phyloP scores from a whole-genome alignment of 2,113 vertebrate species.

The Tenrec ecaudatus region DNA sequence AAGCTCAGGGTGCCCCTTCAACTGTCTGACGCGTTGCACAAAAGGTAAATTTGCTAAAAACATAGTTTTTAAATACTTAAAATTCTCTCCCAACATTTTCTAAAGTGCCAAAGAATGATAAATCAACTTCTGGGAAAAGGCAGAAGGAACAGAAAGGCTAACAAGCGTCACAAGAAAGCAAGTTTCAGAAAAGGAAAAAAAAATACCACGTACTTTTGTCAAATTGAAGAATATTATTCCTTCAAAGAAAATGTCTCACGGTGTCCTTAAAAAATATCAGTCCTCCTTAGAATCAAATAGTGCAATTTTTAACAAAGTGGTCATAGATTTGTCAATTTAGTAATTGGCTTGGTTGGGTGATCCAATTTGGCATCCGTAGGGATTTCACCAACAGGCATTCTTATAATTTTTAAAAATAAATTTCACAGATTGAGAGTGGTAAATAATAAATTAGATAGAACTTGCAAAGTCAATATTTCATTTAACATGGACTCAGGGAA shows the following conservation, averaged over 20 bases:
- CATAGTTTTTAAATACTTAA: slow-evolving; percentile 79
- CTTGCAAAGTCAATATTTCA: slow-evolving; percentile 87
- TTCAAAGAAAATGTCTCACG: slow-evolving; percentile 83
- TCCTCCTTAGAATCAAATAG: slow-evolving; percentile 79
- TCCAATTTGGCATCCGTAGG: slow-evolving; percentile 76
- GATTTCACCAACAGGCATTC: slow-evolving; percentile 77
- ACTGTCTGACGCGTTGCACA: slow-evolving; percentile 60
- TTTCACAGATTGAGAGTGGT: slow-evolving; percentile 82
- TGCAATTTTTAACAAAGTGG: slow-evolving; percentile 82
- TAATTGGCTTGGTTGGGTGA: slow-evolving; percentile 84
- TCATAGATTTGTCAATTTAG: slow-evolving; percentile 81
- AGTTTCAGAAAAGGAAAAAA: slow-evolving; percentile 73
- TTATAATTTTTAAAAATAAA: slow-evolving; percentile 86
- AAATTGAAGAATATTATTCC: slow-evolving; percentile 81
- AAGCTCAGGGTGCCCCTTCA: slow-evolving; percentile 65
- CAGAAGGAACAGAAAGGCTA: slow-evolving; percentile 83
- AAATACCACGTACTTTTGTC: slow-evolving; percentile 74
- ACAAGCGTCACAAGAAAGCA: slow-evolving; percentile 85
- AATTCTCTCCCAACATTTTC: slow-evolving; percentile 72
- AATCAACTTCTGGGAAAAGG: slow-evolving; percentile 84
- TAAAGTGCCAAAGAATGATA: slow-evolving; percentile 84
- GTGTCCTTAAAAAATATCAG: slow-evolving; percentile 84
- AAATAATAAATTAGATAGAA: slow-evolving; percentile 86
- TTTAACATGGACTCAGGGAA: slow-evolving; percentile 84
- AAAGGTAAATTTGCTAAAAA: slow-evolving; percentile 77